Evolutionary conservation across 2,888 invertebrate species (phyloP), one percentile per base, ranked within the genome.

Genomic region (Pandemis heparana): DNA sequence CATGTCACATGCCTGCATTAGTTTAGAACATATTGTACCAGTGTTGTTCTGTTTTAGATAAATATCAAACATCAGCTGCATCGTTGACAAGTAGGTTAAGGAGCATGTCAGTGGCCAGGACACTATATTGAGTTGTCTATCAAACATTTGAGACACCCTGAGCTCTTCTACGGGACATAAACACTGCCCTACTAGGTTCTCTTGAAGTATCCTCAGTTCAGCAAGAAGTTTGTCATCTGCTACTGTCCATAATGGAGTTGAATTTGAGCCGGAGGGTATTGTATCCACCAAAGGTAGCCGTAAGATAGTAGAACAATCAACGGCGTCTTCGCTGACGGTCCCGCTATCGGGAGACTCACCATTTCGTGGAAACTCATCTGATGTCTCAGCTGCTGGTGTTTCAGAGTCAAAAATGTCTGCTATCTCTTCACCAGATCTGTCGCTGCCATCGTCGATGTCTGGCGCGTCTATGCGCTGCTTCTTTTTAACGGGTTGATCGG

Each of bases 401-500:
- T 87, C 92, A 1, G 90, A 82, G 72, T 94, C 92, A 68, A 90
- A 94, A 77, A 94, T 89, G 72, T 94, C 92, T 39, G 89, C 87
- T 48, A 89, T 92, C 76, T 95, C 95, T 75, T 95, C 95, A 32
- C 94, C 89, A 70, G 95, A 95, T 70, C 93, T 92, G 75, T 94
- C 94, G 68, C 92, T 90, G 41, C 87, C 89, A 77, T 95, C 95
- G 77, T 96, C 96, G 65, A 95, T 95, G 76, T 95, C 95, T 10
- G 95, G 95, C 9, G 95, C 95, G 79, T 96, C 96, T 80, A 97
- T 96, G 84, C 97, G 96, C 87, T 97, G 96, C 87, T 97, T 96
- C 94, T 98, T 98, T 88, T 97, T 97, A 82, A 97, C 96, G 79
- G 98, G 98, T 92, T 97, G 97, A 91, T 97, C 97, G 80, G 96